Percentiles rank a stretch among this genome's conserved stretches.
Conservation (phyloP, 2,797 vertebrate genomes). For the Gorsachius magnificus region DNA sequence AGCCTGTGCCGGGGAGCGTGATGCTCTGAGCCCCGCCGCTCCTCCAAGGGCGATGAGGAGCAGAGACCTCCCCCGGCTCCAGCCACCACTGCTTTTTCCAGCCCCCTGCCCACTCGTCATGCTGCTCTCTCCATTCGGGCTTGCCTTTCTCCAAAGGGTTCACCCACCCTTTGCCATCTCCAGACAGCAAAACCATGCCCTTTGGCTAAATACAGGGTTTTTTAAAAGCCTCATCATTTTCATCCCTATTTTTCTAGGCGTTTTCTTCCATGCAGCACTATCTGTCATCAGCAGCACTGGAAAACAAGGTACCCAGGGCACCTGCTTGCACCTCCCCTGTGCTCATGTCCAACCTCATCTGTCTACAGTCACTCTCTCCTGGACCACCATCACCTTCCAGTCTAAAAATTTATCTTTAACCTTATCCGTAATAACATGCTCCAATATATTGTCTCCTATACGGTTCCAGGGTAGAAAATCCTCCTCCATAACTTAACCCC, state of each 20-base stretch:
- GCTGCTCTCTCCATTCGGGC: not conserved
- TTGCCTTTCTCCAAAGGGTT: not conserved
- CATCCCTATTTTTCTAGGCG: not conserved
- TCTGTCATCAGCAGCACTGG: not conserved
- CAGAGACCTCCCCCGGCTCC: not conserved
- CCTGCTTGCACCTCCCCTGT: not conserved
- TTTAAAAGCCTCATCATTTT: slow-evolving; percentile 9
- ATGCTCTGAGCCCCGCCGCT: rapidly evolving
- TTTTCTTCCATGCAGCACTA: not conserved
- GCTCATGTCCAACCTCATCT: not conserved
- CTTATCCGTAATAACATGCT: not conserved
- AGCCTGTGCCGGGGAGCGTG: not conserved
- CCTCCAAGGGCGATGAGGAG: not conserved
- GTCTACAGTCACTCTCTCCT: not conserved
- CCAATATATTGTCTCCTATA: not conserved
- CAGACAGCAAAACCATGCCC: slow-evolving; percentile 10
- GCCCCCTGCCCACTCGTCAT: not conserved
- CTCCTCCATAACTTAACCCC: not conserved
- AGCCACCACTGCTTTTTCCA: not conserved
- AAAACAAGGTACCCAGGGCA: not conserved
- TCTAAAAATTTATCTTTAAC: not conserved
- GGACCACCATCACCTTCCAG: not conserved
- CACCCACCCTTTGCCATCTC: not conserved
- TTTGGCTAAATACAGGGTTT: slow-evolving; percentile 12
- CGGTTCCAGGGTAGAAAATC: not conserved